Evolutionary conservation across 2,797 vertebrate genomes (phyloP).

Genomic region (Sphenodon punctatus): DNA sequence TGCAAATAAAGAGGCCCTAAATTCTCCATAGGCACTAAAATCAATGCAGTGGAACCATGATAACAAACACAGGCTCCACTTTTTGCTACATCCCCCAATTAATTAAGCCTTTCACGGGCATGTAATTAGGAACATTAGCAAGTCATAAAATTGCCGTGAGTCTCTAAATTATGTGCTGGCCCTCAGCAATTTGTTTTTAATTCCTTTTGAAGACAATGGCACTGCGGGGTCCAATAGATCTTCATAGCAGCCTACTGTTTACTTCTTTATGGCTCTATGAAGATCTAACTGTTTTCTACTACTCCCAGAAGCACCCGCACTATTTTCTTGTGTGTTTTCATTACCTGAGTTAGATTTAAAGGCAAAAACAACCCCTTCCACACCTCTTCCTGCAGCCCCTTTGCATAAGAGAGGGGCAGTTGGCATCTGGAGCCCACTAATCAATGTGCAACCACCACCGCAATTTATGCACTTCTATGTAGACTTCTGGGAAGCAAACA

Average conservation of each 20-base stretch:
- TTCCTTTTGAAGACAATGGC: constrained; percentile 95
- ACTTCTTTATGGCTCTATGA: constrained; percentile 77
- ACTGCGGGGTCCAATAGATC: constrained; percentile 93
- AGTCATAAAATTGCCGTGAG: constrained; percentile 99
- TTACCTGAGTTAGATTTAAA: constrained; percentile 67
- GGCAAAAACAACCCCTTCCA: not conserved
- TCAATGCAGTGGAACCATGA: constrained; percentile 98
- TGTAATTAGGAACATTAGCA: constrained; percentile 99
- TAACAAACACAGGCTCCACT: constrained; percentile 96
- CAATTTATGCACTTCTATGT: not conserved
- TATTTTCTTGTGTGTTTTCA: constrained; percentile 53
- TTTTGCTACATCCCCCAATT: constrained; percentile 94
- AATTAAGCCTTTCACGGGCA: constrained; percentile 99
- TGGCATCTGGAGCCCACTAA: too few species aligned
- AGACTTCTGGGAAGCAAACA: not conserved
- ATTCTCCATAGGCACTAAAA: constrained; percentile 99
- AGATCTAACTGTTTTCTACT: constrained; percentile 74
- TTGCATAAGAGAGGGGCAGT: too few species aligned
- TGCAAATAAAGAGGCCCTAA: constrained; percentile 98
- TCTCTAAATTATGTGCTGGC: constrained; percentile 98
- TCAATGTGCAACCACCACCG: not conserved
- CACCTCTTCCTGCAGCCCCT: not conserved
- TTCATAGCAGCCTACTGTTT: constrained; percentile 87
- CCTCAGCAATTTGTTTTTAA: constrained; percentile 99
- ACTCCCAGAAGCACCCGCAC: constrained; percentile 73